A percentile compares a stretch with the other conserved stretches of the same genome.
These are phyloP conservation scores for Melipona bicolor DNA, from an alignment of 2,888 invertebrate species.

Conservation along the genomic window DNA sequence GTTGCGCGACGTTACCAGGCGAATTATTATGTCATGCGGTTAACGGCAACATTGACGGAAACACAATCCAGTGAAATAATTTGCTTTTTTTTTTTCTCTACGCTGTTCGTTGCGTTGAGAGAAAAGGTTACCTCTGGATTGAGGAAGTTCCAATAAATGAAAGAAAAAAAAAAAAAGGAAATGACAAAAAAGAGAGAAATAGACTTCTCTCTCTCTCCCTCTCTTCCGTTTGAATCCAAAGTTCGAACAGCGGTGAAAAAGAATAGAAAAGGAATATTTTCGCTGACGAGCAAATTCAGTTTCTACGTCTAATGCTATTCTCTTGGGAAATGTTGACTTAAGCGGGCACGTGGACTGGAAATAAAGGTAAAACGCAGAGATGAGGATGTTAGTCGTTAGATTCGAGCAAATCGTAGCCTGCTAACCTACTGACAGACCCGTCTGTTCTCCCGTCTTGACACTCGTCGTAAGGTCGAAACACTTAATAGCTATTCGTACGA, in stretches of 20 bases:
- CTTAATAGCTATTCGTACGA: slow-evolving; percentile 58
- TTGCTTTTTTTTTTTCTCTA: neutral
- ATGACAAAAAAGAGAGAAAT: neutral
- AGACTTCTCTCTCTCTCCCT: neutral
- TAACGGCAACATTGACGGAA: slow-evolving; percentile 28
- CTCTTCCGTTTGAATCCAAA: neutral
- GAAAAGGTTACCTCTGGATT: slow-evolving; percentile 30
- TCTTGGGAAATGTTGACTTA: neutral
- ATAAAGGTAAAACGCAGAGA: slow-evolving; percentile 59
- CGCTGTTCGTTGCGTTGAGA: neutral
- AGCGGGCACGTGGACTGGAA: neutral
- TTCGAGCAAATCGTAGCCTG: slow-evolving; percentile 70
- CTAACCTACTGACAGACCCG: slow-evolving; percentile 60
- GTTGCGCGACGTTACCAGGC: slow-evolving; percentile 22
- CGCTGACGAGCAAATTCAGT: neutral
- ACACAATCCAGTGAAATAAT: slow-evolving; percentile 38
- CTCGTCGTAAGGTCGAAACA: slow-evolving; percentile 70
- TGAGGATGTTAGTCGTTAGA: slow-evolving; percentile 71
- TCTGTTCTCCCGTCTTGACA: slow-evolving; percentile 60
- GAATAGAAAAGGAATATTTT: neutral
- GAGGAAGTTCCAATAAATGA: slow-evolving; percentile 41
- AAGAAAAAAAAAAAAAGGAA: neutral
- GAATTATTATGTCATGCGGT: slow-evolving; percentile 32
- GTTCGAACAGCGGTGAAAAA: neutral
- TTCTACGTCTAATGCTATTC: neutral